Evolutionary conservation across 2,797 vertebrate species (phyloP).

Genomic region (Setipinna tenuifilis): DNA sequence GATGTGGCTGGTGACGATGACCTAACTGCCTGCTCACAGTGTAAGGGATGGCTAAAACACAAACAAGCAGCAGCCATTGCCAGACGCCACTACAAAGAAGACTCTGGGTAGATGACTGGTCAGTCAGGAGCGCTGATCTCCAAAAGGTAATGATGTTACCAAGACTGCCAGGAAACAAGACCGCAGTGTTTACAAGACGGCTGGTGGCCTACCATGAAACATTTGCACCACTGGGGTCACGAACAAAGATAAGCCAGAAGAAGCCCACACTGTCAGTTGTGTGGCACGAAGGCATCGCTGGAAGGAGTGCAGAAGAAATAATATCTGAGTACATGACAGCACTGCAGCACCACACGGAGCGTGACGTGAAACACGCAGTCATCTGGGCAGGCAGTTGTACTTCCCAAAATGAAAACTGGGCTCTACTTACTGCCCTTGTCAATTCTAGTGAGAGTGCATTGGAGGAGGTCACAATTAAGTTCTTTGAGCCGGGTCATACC

Average conservation of each 20-base stretch:
- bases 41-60: too few relatives aligned
- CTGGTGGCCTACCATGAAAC: slow-evolving; percentile 1
- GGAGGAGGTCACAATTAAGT: neutral
- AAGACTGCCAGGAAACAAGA: slow-evolving; percentile 1
- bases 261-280: neutral
- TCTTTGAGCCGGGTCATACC: neutral
- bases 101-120: neutral
- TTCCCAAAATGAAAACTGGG: neutral
- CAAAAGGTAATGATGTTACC: neutral
- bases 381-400: neutral
- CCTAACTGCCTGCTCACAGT: too few relatives aligned
- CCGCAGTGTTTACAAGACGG: neutral
- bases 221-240: neutral
- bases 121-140: neutral
- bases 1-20: too few relatives aligned
- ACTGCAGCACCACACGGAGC: neutral
- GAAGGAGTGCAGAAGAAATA: neutral
- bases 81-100: neutral
- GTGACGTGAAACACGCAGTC: neutral
- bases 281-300: neutral
- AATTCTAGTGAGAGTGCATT: neutral
- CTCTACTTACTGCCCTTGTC: neutral
- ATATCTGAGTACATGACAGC: neutral
- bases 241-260: neutral
- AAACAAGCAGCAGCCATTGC: neutral